Evolutionary conservation across 2,113 vertebrate genomes (phyloP).

Genomic region (Takifugu bimaculatus): DNA sequence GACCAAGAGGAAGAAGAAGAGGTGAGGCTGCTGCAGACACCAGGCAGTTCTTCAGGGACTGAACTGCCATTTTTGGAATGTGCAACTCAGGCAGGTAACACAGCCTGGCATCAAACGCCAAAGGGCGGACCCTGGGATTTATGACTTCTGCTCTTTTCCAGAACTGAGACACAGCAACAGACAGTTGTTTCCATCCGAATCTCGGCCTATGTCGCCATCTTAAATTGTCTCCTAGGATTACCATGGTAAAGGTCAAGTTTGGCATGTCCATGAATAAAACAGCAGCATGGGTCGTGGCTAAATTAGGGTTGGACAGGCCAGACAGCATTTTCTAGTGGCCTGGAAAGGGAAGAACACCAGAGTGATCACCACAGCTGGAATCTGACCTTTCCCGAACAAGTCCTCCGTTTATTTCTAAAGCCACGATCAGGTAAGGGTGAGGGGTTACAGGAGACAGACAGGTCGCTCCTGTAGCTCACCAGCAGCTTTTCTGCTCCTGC

Average conservation of each 20-base stretch:
- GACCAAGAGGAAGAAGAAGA: conserved; percentile 21
- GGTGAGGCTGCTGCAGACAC: conserved; percentile 15
- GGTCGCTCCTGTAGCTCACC: not conserved
- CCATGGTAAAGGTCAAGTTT: conserved; percentile 29
- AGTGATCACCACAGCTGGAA: conserved; percentile 35
- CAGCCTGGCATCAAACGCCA: no score
- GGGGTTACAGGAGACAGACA: conserved; percentile 10
- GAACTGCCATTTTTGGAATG: conserved; percentile 12
- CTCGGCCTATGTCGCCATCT: not conserved
- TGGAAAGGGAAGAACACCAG: conserved; percentile 1
- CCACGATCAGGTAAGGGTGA: conserved; percentile 15
- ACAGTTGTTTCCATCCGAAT: no score
- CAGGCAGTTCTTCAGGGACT: conserved; percentile 37
- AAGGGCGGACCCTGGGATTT: no score
- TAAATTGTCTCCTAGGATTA: conserved; percentile 4
- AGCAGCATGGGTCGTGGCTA: conserved; percentile 16
- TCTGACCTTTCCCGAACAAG: conserved; percentile 34
- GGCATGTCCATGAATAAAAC: conserved; percentile 34
- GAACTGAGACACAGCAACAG: no score
- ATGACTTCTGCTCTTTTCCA: no score
- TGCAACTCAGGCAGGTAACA: conserved; percentile 18
- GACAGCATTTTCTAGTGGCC: not conserved
- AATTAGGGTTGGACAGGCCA: conserved; percentile 14
- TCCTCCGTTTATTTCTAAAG: conserved; percentile 12
- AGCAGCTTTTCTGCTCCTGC: not conserved